Conservation (phyloP, 2,888 invertebrate genomes). For the Cosmia pyralina region DNA sequence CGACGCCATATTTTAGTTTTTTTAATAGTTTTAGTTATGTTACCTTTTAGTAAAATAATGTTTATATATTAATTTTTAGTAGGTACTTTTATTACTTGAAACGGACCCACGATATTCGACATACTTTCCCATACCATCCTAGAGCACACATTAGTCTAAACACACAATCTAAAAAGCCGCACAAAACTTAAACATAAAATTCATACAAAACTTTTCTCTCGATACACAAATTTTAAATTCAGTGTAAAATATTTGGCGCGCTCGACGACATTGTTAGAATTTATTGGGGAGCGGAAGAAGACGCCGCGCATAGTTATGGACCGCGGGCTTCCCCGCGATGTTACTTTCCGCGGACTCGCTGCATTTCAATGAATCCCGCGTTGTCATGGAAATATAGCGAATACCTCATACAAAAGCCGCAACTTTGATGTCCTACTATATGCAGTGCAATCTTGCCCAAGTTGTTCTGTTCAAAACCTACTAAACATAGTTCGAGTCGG, state of each 20-base stretch:
- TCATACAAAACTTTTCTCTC: constrained; percentile 39
- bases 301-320: constrained; percentile 69
- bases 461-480: constrained; percentile 67
- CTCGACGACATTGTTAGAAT: constrained; percentile 76
- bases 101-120: background rate
- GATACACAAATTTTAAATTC: constrained; percentile 59
- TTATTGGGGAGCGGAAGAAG: constrained; percentile 73
- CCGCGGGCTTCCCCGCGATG: constrained; percentile 67
- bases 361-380: constrained; percentile 72
- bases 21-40: too few relatives aligned
- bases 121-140: background rate
- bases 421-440: constrained; percentile 64
- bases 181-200: constrained; percentile 20
- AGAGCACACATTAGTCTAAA: background rate
- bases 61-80: too few relatives aligned
- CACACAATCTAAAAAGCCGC: background rate
- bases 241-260: constrained; percentile 57
- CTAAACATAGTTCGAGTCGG: constrained; percentile 67
- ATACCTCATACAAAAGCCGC: constrained; percentile 66
- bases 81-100: background rate
- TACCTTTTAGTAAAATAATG: too few relatives aligned
- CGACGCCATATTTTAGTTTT: too few relatives aligned
- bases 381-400: constrained; percentile 76
- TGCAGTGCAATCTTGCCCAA: constrained; percentile 66
- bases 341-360: constrained; percentile 71